These are phyloP conservation scores for Drosophila putrida DNA, from an alignment of 2,888 invertebrate genomes.

Conservation along the genomic window DNA sequence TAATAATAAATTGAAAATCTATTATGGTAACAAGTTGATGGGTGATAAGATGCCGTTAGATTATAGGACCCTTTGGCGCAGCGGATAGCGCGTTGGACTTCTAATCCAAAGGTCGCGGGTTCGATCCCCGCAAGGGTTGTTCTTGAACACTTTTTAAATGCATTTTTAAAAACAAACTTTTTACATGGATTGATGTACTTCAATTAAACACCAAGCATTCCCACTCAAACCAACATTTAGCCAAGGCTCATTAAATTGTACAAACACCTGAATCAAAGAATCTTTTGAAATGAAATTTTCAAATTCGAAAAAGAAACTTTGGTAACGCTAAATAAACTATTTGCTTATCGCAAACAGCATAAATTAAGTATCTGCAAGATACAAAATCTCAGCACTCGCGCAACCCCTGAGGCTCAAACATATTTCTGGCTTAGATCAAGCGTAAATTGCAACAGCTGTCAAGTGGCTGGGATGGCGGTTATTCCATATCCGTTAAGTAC, in stretches of 20 bases:
- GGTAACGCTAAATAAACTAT: conserved; percentile 61
- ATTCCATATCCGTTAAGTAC: conserved; percentile 55
- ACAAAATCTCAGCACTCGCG: conserved; percentile 48
- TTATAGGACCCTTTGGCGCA: conserved; percentile 84
- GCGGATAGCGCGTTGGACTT: conserved; percentile 86
- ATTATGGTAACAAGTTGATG: conserved; percentile 11
- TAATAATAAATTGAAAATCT: not conserved
- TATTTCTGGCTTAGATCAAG: conserved; percentile 62
- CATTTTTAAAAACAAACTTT: not conserved
- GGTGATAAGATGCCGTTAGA: conserved; percentile 14
- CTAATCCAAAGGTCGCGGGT: conserved; percentile 86
- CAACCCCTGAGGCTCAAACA: conserved; percentile 43
- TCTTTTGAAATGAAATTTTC: conserved; percentile 57
- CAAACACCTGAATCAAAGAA: conserved; percentile 47
- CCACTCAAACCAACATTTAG: conserved; percentile 7
- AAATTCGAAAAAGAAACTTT: conserved; percentile 10
- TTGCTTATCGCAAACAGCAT: conserved; percentile 56
- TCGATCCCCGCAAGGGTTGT: conserved; percentile 86
- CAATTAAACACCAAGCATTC: not conserved
- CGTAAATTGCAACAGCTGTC: conserved; percentile 81
- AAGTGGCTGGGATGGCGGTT: conserved; percentile 70
- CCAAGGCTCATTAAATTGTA: conserved; percentile 54
- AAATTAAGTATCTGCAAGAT: conserved; percentile 63
- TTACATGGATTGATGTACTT: not conserved
- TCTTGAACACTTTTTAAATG: not conserved